These are phyloP conservation scores for Balearica regulorum DNA, from an alignment of 2,797 vertebrate genomes.

Conservation along the genomic window DNA sequence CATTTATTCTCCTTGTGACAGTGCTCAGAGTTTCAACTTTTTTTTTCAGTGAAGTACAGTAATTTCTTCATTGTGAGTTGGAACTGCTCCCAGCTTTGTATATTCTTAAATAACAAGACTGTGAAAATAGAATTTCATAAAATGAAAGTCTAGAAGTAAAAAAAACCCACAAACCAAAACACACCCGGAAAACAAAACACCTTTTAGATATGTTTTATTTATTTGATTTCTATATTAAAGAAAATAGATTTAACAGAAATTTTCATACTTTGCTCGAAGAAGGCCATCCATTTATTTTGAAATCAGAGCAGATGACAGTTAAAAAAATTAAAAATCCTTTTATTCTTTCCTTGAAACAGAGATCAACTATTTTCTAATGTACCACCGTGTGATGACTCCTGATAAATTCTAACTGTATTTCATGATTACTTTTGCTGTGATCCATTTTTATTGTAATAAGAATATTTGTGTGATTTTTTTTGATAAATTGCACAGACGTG, in stretches of 20 bases:
- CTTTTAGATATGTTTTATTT: neutral
- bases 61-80: constrained; percentile 25
- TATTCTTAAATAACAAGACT: constrained; percentile 24
- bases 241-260: neutral
- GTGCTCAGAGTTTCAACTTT: neutral
- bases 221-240: neutral
- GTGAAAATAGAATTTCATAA: neutral
- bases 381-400: neutral
- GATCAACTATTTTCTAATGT: neutral
- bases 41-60: neutral
- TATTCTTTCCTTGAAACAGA: neutral
- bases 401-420: neutral
- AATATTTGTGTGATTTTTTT: neutral
- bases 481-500: neutral
- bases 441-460: neutral
- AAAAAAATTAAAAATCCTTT: neutral
- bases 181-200: neutral
- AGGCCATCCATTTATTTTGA: neutral
- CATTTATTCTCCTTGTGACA: constrained; percentile 23
- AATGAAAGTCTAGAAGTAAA: neutral
- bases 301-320: neutral
- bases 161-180: neutral
- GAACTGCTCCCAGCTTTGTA: constrained; percentile 24
- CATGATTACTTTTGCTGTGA: neutral
- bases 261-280: neutral